Conservation (phyloP, 2,888 invertebrate species). For the Octonoba sinensis region DNA sequence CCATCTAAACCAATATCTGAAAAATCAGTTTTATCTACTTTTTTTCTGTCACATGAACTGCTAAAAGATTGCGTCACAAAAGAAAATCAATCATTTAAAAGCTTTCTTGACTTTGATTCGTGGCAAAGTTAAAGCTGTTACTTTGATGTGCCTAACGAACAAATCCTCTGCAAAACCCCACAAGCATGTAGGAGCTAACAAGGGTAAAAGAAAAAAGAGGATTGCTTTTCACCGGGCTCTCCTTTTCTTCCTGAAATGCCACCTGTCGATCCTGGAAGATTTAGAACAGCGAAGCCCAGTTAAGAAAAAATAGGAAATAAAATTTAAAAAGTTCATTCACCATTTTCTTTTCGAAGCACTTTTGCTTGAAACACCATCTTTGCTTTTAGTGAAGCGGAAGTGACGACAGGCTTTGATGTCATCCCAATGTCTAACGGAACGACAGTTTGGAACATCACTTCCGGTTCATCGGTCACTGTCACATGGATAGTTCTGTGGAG, state of each 20-base stretch:
- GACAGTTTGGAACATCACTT: conserved; percentile 51
- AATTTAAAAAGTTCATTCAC: conserved; percentile 19
- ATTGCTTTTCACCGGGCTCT: background rate
- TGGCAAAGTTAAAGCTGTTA: too few species aligned
- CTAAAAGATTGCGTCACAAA: background rate
- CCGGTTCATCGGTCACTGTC: conserved; percentile 58
- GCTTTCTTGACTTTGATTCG: conserved; percentile 1
- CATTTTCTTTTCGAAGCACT: conserved; percentile 6
- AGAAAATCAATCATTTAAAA: conserved; percentile 39
- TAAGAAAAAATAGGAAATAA: background rate
- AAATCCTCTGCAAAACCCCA: too few species aligned
- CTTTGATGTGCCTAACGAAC: too few species aligned
- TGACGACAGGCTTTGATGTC: conserved; percentile 43
- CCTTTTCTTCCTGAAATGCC: background rate
- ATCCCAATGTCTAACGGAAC: conserved; percentile 16
- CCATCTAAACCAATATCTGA: too few species aligned
- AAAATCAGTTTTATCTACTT: too few species aligned
- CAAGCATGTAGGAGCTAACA: too few species aligned
- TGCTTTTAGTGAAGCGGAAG: conserved; percentile 32
- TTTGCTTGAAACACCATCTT: conserved; percentile 19
- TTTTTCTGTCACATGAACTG: too few species aligned
- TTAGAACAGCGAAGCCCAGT: background rate
- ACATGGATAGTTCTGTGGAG: conserved; percentile 18
- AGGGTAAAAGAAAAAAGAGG: too few species aligned
- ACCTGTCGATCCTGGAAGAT: background rate